Evolutionary conservation across 1,140 invertebrate species (phyloP).

Genomic region (Panonychus citri): DNA sequence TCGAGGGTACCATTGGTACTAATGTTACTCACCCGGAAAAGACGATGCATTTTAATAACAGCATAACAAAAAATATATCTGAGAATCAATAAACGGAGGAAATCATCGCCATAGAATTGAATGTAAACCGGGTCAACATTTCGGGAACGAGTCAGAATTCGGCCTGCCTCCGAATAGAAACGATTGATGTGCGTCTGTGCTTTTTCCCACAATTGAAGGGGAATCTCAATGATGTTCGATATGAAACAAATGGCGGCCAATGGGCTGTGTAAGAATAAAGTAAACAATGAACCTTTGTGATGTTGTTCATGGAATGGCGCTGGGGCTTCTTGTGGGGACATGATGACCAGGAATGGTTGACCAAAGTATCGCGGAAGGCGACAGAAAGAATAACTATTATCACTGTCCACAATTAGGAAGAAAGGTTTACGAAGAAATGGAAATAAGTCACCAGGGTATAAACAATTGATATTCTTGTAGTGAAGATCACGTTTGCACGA

Average conservation of each 20-base stretch:
- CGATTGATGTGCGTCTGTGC: conserved; percentile 65
- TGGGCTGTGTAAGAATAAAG: conserved; percentile 78
- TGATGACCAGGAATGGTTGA: conserved; percentile 74
- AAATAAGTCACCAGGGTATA: conserved; percentile 78
- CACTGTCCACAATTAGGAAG: conserved; percentile 79
- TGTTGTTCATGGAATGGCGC: conserved; percentile 60
- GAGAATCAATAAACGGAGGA: conserved; percentile 58
- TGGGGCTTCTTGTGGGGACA: conserved; percentile 76
- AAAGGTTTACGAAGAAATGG: conserved; percentile 73
- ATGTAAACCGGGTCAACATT: conserved; percentile 53
- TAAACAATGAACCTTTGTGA: conserved; percentile 77
- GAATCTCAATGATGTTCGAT: conserved; percentile 61
- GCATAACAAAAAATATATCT: conserved; percentile 82
- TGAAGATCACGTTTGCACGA: not conserved
- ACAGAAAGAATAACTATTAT: conserved; percentile 82
- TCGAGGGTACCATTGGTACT: too few species aligned
- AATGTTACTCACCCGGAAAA: conserved; percentile 30
- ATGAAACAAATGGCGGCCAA: conserved; percentile 77
- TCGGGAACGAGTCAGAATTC: conserved; percentile 51
- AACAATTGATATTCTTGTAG: conserved; percentile 20
- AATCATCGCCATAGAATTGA: conserved; percentile 80
- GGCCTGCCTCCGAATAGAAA: conserved; percentile 66
- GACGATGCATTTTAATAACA: conserved; percentile 56
- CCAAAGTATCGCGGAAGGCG: conserved; percentile 77
- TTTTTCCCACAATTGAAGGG: conserved; percentile 64